Evolutionary conservation across 2,888 invertebrate species (phyloP), one percentile per base, ranked within the genome.

Genomic region (Trissoscelio sp.): DNA sequence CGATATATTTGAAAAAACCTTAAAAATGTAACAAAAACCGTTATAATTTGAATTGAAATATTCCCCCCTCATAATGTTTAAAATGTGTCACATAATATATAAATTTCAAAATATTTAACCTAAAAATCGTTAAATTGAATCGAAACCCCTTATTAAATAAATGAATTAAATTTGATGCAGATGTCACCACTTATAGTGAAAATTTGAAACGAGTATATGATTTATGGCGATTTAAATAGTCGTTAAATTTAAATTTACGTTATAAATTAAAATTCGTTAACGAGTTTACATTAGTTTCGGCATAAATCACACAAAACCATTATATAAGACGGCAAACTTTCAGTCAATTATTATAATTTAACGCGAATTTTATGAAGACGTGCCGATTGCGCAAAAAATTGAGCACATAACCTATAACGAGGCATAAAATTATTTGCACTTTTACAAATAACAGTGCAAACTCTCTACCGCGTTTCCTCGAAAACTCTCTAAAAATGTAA

Each of bases 311-410:
- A 34, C 44, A 4, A 4, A 51, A 28, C 6, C n/a, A 18, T 67
- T 67, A 55, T 22, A 46, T 37, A 69, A 69, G 20, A n/a, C 22
- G 18, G 18, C 6, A 34, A 34, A 46, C 57, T 69, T 57, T 57
- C 69, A 7, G 44, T 46, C 22, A 12, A 57, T 57, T 57, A 67
- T 53, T 28, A 69, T 57, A 55, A 55, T 55, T 67, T 55, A 42
- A 57, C 24, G 44, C 34, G 22, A n/a, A 20, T 14, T 46, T 55
- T 55, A 37, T 24, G 46, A 53, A 46, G 20, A 28, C 11, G 44
- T 28, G 53, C 7, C 24, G 37, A 37, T 42, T 46, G 34, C 11
- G 22, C 16, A 69, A 46, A 69, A 44, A 22, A 4, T 28, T 7
- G 16, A 12, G 42, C 37, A 39, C 51, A 12, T 31, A 24, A 39